These are phyloP conservation scores for Crocodylus rhombifer DNA, from an alignment of 2,797 vertebrate genomes.

Conservation along the genomic window DNA sequence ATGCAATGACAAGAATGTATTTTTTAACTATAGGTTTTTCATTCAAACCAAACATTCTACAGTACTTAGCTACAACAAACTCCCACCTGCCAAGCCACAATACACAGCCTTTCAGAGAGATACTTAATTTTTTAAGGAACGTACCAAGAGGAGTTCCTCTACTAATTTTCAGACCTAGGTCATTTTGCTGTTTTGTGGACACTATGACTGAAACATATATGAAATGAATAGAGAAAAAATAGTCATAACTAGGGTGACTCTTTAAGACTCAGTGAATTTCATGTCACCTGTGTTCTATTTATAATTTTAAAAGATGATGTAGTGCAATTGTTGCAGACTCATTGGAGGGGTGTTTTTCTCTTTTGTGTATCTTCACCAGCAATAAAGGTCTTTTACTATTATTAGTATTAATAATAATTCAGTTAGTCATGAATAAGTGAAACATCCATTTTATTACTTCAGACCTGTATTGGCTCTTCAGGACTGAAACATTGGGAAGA, in stretches of 20 bases:
- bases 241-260: neutral
- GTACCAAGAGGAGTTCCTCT: neutral
- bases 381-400: neutral
- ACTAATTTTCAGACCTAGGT: neutral
- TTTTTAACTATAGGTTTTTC: neutral
- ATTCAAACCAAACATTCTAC: neutral
- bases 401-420: neutral
- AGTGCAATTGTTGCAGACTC: neutral
- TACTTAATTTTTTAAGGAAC: neutral
- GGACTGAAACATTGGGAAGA: neutral
- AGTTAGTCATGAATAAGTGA: neutral
- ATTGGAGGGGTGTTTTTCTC: neutral
- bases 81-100: neutral
- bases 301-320: neutral
- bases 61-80: neutral
- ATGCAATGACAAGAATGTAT: neutral
- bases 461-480: neutral
- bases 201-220: neutral
- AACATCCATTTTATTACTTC: neutral
- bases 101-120: neutral
- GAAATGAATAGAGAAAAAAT: neutral
- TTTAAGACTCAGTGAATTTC: neutral
- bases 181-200: neutral
- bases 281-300: neutral
- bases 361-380: neutral